Evolutionary conservation across 2,797 vertebrate species (phyloP).

Genomic region (Sebastes matsubarae): DNA sequence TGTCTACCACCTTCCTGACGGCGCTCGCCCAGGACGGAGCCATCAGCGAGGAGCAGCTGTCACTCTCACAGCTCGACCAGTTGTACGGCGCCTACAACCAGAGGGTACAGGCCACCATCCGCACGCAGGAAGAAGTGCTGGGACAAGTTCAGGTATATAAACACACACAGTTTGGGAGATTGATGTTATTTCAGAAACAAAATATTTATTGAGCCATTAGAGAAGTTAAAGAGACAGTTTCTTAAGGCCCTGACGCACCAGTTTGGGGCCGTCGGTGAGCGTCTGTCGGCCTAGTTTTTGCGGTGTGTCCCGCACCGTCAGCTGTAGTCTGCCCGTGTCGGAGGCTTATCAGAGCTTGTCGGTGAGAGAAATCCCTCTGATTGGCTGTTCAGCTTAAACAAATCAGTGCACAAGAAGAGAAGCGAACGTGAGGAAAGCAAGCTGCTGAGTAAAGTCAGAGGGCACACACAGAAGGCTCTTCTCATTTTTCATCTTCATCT

Average conservation of each 20-base stretch:
- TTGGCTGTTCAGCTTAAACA: too few relatives aligned
- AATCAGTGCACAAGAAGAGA: too few relatives aligned
- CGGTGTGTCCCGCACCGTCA: too few relatives aligned
- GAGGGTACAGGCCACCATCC: constrained; percentile 89
- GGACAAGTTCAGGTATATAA: constrained; percentile 88
- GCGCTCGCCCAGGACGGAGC: constrained; percentile 92
- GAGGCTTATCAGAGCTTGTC: too few relatives aligned
- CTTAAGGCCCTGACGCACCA: background rate
- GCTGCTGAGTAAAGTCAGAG: too few relatives aligned
- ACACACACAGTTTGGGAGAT: background rate
- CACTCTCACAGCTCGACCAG: constrained; percentile 89
- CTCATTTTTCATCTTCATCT: too few relatives aligned
- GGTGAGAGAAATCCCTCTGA: too few relatives aligned
- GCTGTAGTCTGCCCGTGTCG: too few relatives aligned
- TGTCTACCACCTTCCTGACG: constrained; percentile 91
- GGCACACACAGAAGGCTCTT: too few relatives aligned
- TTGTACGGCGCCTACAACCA: constrained; percentile 89
- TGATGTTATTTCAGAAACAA: background rate
- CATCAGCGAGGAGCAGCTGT: constrained; percentile 94
- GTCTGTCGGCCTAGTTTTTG: too few relatives aligned
- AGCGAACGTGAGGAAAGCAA: too few relatives aligned
- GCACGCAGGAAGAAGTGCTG: constrained; percentile 91
- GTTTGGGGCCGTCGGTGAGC: too few relatives aligned
- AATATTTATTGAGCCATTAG: background rate
- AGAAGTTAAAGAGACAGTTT: background rate